These are phyloP conservation scores for Phylloscopus trochilus DNA, from an alignment of 2,113 vertebrate genomes.

Conservation along the genomic window DNA sequence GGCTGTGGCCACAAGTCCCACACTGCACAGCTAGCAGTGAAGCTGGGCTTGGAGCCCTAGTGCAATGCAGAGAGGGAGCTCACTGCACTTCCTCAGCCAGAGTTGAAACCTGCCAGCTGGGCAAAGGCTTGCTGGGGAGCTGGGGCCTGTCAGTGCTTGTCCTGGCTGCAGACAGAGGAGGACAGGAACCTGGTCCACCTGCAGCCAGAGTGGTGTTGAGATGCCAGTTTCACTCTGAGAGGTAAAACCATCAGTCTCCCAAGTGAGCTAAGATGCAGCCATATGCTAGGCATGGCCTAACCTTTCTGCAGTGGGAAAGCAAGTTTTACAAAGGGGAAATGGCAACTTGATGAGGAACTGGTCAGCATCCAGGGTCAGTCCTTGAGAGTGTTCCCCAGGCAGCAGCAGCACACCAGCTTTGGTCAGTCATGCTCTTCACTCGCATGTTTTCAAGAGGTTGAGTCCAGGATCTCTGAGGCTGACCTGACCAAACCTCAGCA, in stretches of 20 bases:
- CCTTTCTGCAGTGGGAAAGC: not conserved
- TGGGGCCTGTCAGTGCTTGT: not conserved
- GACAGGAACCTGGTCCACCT: not conserved
- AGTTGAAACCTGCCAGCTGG: not conserved
- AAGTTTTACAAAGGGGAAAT: not conserved
- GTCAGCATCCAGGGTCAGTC: not conserved
- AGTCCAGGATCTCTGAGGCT: not conserved
- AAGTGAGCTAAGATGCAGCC: not conserved
- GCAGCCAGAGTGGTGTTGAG: not conserved
- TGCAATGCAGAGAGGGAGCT: not conserved
- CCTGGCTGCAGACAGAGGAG: not conserved
- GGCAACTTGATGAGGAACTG: not conserved
- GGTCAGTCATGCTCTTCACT: not conserved
- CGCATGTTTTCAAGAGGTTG: not conserved
- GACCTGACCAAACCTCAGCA: not conserved
- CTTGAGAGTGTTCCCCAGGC: not conserved
- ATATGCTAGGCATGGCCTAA: not conserved
- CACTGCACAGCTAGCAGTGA: not conserved
- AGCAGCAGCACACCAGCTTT: not conserved
- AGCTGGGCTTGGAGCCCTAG: not conserved
- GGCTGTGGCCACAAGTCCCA: not conserved
- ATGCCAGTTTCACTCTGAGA: not conserved
- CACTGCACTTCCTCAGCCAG: not conserved
- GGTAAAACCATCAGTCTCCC: not conserved
- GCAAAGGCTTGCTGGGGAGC: not conserved